Percentiles rank a stretch among this genome's conserved stretches.
Evolutionary conservation across 2,797 vertebrate genomes (phyloP).

Genomic region (Rhinella marina): DNA sequence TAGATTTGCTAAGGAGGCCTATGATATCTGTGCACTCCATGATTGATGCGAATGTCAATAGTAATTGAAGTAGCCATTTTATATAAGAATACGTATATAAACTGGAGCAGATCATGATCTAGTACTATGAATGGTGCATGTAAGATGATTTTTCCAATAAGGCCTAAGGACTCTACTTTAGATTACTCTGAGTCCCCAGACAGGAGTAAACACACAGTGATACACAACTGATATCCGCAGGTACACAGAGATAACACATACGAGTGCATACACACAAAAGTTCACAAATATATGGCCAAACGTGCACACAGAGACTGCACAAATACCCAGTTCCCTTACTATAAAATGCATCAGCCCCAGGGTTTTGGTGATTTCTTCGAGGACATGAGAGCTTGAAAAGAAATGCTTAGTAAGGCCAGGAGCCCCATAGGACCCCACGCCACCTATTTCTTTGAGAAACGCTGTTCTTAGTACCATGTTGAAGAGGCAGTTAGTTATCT

Average conservation of each 20-base stretch:
- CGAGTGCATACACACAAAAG: slow-evolving; percentile 24
- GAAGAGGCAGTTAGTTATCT: too few species aligned
- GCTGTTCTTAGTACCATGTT: too few species aligned
- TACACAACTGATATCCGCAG: slow-evolving; percentile 19
- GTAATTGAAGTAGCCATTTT: not conserved
- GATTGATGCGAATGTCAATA: not conserved
- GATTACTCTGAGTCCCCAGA: not conserved
- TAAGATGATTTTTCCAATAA: not conserved
- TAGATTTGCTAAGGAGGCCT: too few species aligned
- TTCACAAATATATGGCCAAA: slow-evolving; percentile 5
- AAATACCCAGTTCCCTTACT: not conserved
- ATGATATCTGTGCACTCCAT: too few species aligned
- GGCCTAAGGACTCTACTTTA: not conserved
- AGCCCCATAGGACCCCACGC: too few species aligned
- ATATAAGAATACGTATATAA: not conserved
- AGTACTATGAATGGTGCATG: not conserved
- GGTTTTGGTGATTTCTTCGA: not conserved
- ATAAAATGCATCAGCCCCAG: not conserved
- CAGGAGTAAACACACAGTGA: slow-evolving; percentile 8
- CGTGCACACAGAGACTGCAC: not conserved
- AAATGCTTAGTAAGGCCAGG: not conserved
- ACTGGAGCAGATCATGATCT: not conserved
- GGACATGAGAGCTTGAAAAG: not conserved
- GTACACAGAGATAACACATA: slow-evolving; percentile 46
- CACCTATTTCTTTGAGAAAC: too few species aligned